Conservation (phyloP, 1,140 invertebrate species). For the Himalopsyche phryganea region DNA sequence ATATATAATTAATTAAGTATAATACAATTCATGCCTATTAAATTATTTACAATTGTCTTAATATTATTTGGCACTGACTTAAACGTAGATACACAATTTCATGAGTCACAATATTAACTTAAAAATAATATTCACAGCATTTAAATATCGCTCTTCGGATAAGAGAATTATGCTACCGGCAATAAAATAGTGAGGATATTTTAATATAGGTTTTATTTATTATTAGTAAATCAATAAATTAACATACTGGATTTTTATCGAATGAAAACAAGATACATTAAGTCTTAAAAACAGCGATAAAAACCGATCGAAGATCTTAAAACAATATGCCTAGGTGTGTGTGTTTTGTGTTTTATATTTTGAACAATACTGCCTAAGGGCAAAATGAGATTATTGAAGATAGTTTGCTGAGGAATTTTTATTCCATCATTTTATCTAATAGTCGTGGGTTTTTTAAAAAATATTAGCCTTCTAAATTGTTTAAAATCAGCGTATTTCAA, state of each 20-base stretch:
- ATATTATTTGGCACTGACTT: constrained; percentile 33
- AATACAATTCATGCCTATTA: constrained; percentile 10
- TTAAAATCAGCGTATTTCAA: too few species aligned
- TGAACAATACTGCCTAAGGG: neutral
- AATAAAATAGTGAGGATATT: neutral
- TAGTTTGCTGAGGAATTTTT: too few species aligned
- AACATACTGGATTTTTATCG: neutral
- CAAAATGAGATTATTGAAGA: neutral
- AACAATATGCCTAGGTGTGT: too few species aligned
- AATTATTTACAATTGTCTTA: constrained; percentile 27
- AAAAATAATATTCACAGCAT: constrained; percentile 24
- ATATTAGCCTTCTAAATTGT: too few species aligned
- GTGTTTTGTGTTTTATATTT: neutral
- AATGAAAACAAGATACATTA: neutral
- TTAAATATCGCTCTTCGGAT: constrained; percentile 9
- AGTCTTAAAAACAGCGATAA: neutral
- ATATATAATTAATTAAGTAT: constrained; percentile 18
- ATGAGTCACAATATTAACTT: neutral
- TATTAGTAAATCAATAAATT: neutral
- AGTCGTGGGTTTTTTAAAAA: too few species aligned
- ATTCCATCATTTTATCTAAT: constrained; percentile 7
- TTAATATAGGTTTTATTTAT: neutral
- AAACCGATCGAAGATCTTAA: too few species aligned
- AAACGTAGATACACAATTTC: constrained; percentile 18
- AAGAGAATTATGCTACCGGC: neutral